phyloP scores from a whole-genome alignment of 2,888 invertebrate genomes.

The Pterobdella sp. region DNA sequence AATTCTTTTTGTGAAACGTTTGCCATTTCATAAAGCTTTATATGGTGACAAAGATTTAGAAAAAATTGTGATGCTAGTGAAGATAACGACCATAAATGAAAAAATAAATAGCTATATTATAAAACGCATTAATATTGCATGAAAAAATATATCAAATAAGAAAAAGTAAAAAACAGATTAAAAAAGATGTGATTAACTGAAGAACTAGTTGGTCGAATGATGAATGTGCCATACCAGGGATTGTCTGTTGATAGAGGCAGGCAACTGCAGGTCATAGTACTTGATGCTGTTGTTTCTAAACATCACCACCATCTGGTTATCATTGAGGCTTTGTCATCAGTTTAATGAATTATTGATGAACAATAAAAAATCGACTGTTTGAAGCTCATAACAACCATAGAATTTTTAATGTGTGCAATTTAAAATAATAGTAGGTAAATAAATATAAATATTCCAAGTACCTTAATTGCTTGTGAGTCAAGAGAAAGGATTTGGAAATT shows the following conservation, averaged over 20 bases:
- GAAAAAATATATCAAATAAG: no score
- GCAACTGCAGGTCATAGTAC: background rate
- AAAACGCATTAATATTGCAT: no score
- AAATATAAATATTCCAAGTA: no score
- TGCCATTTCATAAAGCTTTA: background rate
- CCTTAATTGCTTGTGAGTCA: background rate
- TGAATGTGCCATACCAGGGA: background rate
- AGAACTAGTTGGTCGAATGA: background rate
- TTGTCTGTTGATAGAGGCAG: background rate
- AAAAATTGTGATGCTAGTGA: background rate
- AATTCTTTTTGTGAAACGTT: no score
- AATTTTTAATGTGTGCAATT: background rate
- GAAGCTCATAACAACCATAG: background rate
- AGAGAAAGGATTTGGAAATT: constrained; percentile 8
- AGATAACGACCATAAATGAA: no score
- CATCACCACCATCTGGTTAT: constrained; percentile 21
- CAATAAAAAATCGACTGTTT: background rate
- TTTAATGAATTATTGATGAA: no score
- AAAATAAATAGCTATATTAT: no score
- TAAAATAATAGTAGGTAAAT: background rate
- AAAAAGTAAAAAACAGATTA: background rate
- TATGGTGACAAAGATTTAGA: background rate
- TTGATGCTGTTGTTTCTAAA: constrained; percentile 15
- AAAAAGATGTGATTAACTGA: background rate
- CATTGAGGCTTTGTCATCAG: no score